Percentiles rank a stretch among this genome's conserved stretches.
phyloP scores from a whole-genome alignment of 2,797 vertebrate genomes.

The Rhabdomys pumilio region DNA sequence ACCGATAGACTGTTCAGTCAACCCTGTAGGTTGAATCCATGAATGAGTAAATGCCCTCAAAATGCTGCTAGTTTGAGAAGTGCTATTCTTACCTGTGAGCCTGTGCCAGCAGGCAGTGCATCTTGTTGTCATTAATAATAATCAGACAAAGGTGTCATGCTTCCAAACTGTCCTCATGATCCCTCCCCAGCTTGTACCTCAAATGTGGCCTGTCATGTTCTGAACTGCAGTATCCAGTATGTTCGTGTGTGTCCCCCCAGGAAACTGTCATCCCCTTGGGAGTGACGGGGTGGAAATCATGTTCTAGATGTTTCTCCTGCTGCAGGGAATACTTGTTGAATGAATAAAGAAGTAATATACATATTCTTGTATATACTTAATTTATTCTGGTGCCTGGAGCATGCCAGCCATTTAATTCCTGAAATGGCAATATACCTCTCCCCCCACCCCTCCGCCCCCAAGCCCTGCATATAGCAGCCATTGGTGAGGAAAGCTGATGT shows the following conservation, averaged over 20 bases:
- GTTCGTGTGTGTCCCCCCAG: background rate
- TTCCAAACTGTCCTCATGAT: background rate
- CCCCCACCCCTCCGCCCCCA: too few species aligned
- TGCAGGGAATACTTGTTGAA: background rate
- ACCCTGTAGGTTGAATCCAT: background rate
- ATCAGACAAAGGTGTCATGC: background rate
- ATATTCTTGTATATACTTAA: background rate
- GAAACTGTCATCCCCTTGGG: background rate
- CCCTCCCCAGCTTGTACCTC: background rate
- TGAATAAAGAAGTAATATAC: background rate
- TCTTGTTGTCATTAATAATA: background rate
- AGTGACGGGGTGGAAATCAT: background rate
- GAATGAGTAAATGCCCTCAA: background rate
- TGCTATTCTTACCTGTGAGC: background rate
- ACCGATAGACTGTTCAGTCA: background rate
- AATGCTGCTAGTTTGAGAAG: background rate
- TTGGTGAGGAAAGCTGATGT: background rate
- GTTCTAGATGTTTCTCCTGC: background rate
- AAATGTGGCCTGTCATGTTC: background rate
- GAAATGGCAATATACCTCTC: background rate
- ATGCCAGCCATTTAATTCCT: background rate
- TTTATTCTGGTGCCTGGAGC: conserved; percentile 1
- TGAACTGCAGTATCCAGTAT: background rate
- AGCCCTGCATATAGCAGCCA: background rate
- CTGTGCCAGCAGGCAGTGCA: background rate